Evolutionary conservation across 2,113 vertebrate species (phyloP).

Genomic region (Gulo gulo): DNA sequence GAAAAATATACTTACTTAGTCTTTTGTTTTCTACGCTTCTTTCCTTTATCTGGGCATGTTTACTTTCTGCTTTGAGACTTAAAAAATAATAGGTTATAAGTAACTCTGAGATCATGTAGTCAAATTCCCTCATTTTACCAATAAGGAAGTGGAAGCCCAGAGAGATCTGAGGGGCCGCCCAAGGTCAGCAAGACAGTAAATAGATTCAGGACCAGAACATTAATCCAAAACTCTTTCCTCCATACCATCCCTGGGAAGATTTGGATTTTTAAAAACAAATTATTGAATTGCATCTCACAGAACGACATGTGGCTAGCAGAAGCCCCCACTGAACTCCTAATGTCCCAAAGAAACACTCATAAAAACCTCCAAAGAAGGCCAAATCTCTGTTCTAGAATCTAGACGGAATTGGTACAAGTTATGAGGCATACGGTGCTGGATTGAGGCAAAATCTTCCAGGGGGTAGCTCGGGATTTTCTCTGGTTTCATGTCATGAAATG

Average conservation of each 20-base stretch:
- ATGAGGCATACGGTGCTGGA: not conserved
- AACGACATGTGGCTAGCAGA: not conserved
- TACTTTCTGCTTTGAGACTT: conserved; percentile 2
- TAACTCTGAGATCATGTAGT: not conserved
- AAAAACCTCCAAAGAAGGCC: not conserved
- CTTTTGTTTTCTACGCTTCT: not conserved
- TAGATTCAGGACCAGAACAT: not conserved
- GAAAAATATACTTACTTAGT: not conserved
- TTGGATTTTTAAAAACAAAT: not conserved
- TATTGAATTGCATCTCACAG: not conserved
- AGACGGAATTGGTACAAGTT: not conserved
- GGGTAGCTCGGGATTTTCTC: not conserved
- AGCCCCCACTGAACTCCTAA: not conserved
- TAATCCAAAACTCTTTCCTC: not conserved
- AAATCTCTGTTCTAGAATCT: not conserved
- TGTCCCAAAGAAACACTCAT: not conserved
- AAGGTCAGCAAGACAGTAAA: not conserved
- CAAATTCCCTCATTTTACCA: not conserved
- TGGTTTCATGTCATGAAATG: not conserved
- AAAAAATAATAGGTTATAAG: not conserved
- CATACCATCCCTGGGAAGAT: not conserved
- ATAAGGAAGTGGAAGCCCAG: not conserved
- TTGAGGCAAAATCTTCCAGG: not conserved
- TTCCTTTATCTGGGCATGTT: not conserved
- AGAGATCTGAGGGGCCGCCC: not conserved